phyloP scores from a whole-genome alignment of 2,888 invertebrate species.

The Odontocolon sp. region DNA sequence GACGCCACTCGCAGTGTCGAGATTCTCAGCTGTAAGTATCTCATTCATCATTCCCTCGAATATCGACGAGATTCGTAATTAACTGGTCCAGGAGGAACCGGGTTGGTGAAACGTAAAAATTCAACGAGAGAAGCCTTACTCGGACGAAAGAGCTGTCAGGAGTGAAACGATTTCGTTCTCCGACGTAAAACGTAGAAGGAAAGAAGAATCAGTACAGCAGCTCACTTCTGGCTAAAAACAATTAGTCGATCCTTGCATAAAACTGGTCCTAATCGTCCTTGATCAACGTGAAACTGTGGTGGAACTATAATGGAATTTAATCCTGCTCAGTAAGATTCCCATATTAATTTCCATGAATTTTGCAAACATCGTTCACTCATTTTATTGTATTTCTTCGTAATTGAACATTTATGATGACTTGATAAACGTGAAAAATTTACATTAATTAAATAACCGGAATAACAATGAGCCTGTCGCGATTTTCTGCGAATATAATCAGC shows the following conservation, averaged over 20 bases:
- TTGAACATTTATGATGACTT: neutral
- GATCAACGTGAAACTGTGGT: neutral
- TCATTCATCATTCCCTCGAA: too few species aligned
- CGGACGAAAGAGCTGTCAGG: neutral
- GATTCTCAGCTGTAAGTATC: too few species aligned
- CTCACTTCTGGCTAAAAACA: neutral
- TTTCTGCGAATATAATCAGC: neutral
- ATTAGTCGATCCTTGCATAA: neutral
- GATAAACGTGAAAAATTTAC: neutral
- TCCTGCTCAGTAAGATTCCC: neutral
- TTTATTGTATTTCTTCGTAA: neutral
- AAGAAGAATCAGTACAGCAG: slow-evolving; percentile 9
- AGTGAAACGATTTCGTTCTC: neutral
- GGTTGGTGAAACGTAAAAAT: neutral
- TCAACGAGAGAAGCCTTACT: neutral
- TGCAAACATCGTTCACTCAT: neutral
- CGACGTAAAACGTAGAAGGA: neutral
- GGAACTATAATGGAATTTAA: neutral
- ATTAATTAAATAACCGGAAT: slow-evolving; percentile 4
- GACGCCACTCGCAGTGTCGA: too few species aligned
- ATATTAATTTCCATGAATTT: neutral
- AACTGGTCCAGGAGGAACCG: too few species aligned
- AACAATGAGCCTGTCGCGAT: neutral
- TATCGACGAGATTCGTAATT: neutral
- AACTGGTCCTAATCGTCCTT: neutral